Evolutionary conservation across 2,888 invertebrate species (phyloP).

Genomic region (Conops quadrifasciatus): DNA sequence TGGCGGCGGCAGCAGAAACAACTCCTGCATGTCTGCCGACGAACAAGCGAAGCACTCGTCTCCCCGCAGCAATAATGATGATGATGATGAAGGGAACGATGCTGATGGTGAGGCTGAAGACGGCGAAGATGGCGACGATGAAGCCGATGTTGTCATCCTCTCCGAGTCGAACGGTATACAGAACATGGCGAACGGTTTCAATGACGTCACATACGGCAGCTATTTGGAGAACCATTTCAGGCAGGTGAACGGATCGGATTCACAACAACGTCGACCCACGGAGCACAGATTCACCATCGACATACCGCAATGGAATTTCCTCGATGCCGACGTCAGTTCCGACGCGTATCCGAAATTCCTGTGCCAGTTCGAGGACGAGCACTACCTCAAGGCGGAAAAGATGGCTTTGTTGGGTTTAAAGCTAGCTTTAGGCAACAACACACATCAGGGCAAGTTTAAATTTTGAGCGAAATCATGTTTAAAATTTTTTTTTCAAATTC

Average conservation of each 20-base stretch:
- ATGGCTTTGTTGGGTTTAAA: constrained; percentile 46
- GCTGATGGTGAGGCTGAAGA: background rate
- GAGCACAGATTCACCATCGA: constrained; percentile 35
- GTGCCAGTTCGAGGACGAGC: constrained; percentile 48
- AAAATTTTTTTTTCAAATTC: constrained; percentile 13
- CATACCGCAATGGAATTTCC: constrained; percentile 48
- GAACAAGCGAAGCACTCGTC: background rate
- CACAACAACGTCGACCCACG: background rate
- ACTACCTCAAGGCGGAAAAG: constrained; percentile 47
- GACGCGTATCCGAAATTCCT: constrained; percentile 47
- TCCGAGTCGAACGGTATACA: constrained; percentile 35
- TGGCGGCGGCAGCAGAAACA: background rate
- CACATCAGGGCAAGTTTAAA: constrained; percentile 40
- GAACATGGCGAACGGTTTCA: constrained; percentile 23
- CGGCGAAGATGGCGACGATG: constrained; percentile 26
- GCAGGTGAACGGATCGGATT: constrained; percentile 23
- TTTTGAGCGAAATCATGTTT: constrained; percentile 34
- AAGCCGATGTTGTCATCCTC: constrained; percentile 41
- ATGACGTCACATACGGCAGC: constrained; percentile 38
- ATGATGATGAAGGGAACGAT: background rate
- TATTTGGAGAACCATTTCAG: constrained; percentile 43
- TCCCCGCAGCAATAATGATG: constrained; percentile 8
- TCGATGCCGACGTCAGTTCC: constrained; percentile 36
- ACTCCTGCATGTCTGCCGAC: background rate
- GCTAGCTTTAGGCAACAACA: constrained; percentile 44